These are phyloP conservation scores for Channallabes apus DNA, from an alignment of 2,797 vertebrate species.

Conservation along the genomic window DNA sequence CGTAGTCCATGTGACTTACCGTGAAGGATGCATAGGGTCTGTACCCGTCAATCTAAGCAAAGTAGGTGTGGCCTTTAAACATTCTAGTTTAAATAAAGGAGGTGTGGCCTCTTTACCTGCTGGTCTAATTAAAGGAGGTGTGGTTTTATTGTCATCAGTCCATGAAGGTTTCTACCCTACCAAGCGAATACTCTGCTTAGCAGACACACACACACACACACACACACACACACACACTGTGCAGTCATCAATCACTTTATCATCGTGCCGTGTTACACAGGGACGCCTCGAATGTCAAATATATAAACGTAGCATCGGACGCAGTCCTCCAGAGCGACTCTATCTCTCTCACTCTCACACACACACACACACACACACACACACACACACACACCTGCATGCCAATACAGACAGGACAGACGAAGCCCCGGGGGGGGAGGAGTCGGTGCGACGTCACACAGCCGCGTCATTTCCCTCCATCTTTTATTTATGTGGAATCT, in stretches of 20 bases:
- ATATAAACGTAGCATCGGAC: neutral
- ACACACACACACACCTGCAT: neutral
- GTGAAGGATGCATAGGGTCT: neutral
- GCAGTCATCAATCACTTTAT: neutral
- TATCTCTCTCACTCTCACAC: too few species aligned
- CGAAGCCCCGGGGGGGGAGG: neutral
- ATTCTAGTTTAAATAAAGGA: neutral
- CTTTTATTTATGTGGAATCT: constrained; percentile 48
- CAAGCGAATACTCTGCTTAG: neutral
- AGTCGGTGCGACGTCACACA: neutral
- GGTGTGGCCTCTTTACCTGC: neutral
- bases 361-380: neutral
- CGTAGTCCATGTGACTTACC: too few species aligned
- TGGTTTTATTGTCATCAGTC: neutral
- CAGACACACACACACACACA: neutral
- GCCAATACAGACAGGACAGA: neutral
- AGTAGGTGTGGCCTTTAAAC: neutral
- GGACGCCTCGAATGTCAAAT: neutral
- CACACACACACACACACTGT: neutral
- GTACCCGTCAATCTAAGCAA: neutral
- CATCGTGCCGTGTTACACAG: neutral
- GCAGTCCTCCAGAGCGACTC: neutral
- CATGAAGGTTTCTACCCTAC: neutral
- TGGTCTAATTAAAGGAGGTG: neutral
- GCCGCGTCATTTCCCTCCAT: neutral